Percentiles rank a stretch among this genome's conserved stretches.
Conservation (phyloP, 2,113 vertebrate species). For the Mandrillus leucophaeus region DNA sequence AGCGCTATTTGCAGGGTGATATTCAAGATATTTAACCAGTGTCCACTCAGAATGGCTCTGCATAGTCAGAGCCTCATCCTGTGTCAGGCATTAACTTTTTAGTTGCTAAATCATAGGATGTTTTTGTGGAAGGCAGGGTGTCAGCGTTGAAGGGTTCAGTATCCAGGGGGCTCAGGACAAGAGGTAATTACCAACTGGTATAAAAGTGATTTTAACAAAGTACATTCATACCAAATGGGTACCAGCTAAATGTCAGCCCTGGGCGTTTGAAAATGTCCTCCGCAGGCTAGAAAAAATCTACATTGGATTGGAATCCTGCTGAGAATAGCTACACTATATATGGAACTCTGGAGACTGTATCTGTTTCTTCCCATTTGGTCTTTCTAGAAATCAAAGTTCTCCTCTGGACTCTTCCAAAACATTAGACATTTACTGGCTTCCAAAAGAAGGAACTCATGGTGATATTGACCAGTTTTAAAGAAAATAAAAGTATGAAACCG, state of each 20-base stretch:
- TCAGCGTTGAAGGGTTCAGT: too few species aligned
- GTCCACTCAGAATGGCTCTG: background rate
- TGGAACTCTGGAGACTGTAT: background rate
- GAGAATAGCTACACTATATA: background rate
- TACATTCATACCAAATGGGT: background rate
- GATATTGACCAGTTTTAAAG: constrained; percentile 9
- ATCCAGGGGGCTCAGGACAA: background rate
- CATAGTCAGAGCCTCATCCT: background rate
- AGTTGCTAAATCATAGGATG: background rate
- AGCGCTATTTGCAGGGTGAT: background rate
- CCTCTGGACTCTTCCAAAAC: background rate
- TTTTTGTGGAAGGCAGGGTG: background rate
- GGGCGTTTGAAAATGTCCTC: background rate
- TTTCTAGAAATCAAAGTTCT: constrained; percentile 39
- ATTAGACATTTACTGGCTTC: background rate
- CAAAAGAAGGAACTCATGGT: background rate
- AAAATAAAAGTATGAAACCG: background rate
- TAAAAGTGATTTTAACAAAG: background rate
- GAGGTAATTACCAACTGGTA: background rate
- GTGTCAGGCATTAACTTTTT: background rate
- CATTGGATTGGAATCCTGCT: background rate
- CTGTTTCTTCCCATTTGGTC: background rate
- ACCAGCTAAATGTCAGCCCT: background rate
- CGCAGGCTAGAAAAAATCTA: background rate
- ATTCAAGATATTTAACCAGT: background rate